Percentiles rank a stretch among this genome's conserved stretches.
phyloP scores from a whole-genome alignment of 2,888 invertebrate species.

The Cosmia trapezina region DNA sequence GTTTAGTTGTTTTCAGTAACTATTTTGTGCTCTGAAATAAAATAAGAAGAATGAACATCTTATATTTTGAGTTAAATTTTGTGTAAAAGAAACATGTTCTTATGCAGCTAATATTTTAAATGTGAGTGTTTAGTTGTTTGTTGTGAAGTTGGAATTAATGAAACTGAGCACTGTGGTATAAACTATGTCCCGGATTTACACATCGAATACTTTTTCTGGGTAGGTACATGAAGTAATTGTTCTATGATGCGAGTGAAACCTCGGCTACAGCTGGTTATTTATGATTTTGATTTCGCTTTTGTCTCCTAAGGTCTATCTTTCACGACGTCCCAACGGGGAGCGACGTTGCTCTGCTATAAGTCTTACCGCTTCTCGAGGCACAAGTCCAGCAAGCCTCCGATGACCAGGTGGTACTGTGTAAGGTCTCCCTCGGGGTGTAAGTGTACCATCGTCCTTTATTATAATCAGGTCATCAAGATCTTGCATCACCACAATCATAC shows the following conservation, averaged over 20 bases:
- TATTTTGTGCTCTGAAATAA: not conserved
- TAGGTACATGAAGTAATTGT: not conserved
- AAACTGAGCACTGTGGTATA: not conserved
- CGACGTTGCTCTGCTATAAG: constrained; percentile 31
- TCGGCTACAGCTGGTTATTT: not conserved
- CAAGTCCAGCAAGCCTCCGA: constrained; percentile 39
- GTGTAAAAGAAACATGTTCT: not conserved
- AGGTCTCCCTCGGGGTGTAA: constrained; percentile 22
- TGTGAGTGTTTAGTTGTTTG: not conserved
- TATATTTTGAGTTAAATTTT: constrained; percentile 18
- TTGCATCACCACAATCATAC: constrained; percentile 25
- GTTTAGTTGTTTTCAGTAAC: not conserved
- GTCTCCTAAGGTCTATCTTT: constrained; percentile 17
- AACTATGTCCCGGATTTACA: too few relatives aligned
- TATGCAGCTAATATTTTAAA: not conserved
- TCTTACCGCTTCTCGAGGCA: constrained; percentile 34
- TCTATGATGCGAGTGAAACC: too few relatives aligned
- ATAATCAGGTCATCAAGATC: constrained; percentile 15
- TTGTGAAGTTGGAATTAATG: not conserved
- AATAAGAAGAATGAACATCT: not conserved
- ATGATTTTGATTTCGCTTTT: constrained; percentile 2
- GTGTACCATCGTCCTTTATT: constrained; percentile 30
- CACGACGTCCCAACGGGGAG: constrained; percentile 21
- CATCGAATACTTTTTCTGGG: not conserved
- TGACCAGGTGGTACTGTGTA: constrained; percentile 38